A percentile compares a stretch with the other conserved stretches of the same genome.
phyloP scores from a whole-genome alignment of 2,888 invertebrate species.

The Troglohyphantes excavatus region DNA sequence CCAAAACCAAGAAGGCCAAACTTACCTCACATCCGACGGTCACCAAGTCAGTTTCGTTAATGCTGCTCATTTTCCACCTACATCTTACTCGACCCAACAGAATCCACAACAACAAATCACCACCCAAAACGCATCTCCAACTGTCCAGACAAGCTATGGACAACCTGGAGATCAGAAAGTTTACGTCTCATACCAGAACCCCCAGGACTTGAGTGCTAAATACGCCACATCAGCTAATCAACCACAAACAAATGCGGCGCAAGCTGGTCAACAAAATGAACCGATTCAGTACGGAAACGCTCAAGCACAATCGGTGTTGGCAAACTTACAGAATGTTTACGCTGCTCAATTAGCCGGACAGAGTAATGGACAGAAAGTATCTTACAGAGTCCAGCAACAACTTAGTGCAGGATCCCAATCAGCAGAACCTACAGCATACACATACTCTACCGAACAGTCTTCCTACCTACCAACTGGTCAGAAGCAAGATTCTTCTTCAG shows the following conservation, averaged over 20 bases:
- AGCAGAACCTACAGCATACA: background rate
- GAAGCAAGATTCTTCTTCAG: background rate
- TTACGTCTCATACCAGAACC: conserved; percentile 21
- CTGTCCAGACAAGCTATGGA: background rate
- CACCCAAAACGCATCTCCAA: background rate
- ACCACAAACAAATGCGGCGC: background rate
- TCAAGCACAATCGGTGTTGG: background rate
- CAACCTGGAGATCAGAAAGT: background rate
- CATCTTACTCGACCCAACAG: conserved; percentile 7
- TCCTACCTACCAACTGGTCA: background rate
- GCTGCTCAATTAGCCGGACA: background rate
- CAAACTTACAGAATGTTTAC: conserved; percentile 13
- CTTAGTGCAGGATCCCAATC: background rate
- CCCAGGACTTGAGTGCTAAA: background rate
- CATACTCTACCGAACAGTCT: conserved; percentile 10
- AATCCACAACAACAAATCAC: background rate
- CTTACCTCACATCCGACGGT: background rate
- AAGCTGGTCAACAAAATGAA: background rate
- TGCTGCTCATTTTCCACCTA: background rate
- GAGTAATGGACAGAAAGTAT: background rate
- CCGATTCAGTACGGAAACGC: background rate
- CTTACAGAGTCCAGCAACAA: conserved; percentile 8
- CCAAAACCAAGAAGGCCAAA: conserved; percentile 27
- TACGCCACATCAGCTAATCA: background rate
- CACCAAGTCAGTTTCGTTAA: conserved; percentile 15